Evolutionary conservation across 2,113 vertebrate genomes (phyloP).

Genomic region (Meriones unguiculatus): DNA sequence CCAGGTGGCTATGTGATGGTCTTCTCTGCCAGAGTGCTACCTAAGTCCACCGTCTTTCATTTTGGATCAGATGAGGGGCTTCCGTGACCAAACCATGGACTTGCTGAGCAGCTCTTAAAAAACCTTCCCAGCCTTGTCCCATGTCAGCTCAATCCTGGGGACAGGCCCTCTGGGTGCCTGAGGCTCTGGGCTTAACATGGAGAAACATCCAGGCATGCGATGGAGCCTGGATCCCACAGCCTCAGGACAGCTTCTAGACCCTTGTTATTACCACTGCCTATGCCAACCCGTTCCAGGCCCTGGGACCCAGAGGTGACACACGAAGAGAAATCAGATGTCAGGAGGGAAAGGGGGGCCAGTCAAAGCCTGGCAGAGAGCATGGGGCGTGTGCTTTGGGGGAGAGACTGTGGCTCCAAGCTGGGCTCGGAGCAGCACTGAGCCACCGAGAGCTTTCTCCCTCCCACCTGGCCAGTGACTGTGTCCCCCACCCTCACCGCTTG

Average conservation of each 20-base stretch:
- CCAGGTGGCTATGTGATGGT: neutral
- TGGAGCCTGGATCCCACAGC: neutral
- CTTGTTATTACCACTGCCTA: accelerated
- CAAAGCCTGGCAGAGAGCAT: neutral
- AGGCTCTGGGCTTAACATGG: neutral
- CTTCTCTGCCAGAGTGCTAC: neutral
- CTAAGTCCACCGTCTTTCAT: neutral
- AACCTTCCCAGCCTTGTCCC: neutral
- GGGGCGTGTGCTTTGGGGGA: accelerated
- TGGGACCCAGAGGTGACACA: neutral
- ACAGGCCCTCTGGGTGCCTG: neutral
- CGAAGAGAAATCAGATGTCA: neutral
- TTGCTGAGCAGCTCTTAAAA: neutral
- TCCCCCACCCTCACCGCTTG: neutral
- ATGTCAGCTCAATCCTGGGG: neutral
- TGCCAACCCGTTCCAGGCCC: neutral
- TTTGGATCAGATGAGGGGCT: neutral
- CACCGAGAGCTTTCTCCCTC: accelerated
- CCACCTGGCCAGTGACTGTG: accelerated
- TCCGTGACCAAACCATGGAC: neutral
- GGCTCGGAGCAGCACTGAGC: accelerated
- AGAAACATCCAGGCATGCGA: neutral
- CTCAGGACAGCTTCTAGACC: neutral
- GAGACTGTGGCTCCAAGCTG: neutral
- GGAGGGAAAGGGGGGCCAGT: neutral